A percentile compares a stretch with the other conserved stretches of the same genome.
Evolutionary conservation across 2,888 invertebrate species (phyloP).

Genomic region (Drosophila algonquin): DNA sequence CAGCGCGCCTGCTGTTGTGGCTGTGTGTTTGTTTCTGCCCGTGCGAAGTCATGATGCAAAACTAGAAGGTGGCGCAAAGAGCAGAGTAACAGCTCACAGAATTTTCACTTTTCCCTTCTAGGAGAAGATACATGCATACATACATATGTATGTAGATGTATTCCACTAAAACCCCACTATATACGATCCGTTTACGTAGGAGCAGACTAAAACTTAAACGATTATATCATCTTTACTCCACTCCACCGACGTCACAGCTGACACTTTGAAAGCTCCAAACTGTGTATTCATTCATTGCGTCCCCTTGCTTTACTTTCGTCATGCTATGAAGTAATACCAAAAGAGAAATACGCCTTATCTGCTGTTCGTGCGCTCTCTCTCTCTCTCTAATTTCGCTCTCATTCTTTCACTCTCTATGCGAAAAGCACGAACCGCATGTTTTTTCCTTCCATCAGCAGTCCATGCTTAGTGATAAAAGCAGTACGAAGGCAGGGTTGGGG

Average conservation of each 20-base stretch:
- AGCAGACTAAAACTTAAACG: not conserved
- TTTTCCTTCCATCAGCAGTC: conserved; percentile 19
- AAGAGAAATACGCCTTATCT: conserved; percentile 22
- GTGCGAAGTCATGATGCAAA: conserved; percentile 40
- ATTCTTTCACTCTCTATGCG: conserved; percentile 27
- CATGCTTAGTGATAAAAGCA: conserved; percentile 24
- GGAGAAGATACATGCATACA: not conserved
- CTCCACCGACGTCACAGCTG: not conserved
- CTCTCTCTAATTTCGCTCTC: conserved; percentile 5
- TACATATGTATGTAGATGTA: not conserved
- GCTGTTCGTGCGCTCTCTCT: not conserved
- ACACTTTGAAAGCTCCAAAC: conserved; percentile 9
- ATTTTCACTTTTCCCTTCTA: not conserved
- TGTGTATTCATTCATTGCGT: conserved; percentile 10
- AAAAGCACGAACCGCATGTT: conserved; percentile 45
- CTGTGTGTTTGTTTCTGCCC: conserved; percentile 50
- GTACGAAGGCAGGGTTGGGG: not conserved
- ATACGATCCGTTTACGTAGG: not conserved
- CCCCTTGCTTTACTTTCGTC: conserved; percentile 23
- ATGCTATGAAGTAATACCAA: conserved; percentile 62
- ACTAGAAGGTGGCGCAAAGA: conserved; percentile 27
- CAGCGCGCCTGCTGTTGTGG: conserved; percentile 18
- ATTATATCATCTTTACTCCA: not conserved
- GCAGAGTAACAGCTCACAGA: not conserved
- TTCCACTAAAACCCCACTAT: not conserved